phyloP scores from a whole-genome alignment of 2,797 vertebrate species.

The Gorsachius magnificus region DNA sequence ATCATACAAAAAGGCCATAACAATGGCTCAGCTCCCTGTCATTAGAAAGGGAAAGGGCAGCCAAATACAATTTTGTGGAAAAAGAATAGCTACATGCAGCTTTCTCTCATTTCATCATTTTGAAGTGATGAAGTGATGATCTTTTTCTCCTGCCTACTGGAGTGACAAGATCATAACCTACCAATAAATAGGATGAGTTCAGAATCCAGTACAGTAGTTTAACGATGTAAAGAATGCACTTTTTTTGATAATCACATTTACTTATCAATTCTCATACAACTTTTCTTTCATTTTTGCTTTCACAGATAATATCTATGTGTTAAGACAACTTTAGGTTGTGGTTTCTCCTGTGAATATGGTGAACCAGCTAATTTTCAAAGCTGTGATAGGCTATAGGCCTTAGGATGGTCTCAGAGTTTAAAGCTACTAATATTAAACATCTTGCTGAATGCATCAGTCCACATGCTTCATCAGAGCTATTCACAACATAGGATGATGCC shows the following conservation, averaged over 20 bases:
- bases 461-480: not conserved
- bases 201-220: not conserved
- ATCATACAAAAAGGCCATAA: not conserved
- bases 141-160: not conserved
- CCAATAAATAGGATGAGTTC: not conserved
- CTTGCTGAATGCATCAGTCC: not conserved
- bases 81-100: not conserved
- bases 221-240: not conserved
- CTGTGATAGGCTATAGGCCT: not conserved
- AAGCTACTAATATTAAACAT: not conserved
- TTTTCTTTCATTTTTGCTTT: not conserved
- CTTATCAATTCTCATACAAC: not conserved
- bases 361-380: not conserved
- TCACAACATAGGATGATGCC: not conserved
- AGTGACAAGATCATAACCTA: not conserved
- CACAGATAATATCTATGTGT: fast-evolving
- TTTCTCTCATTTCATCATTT: not conserved
- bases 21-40: not conserved
- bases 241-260: not conserved
- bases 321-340: not conserved
- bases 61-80: not conserved
- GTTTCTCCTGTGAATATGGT: not conserved
- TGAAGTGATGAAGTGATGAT: not conserved
- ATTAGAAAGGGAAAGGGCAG: not conserved
- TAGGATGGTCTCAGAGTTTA: not conserved